Percentiles rank a stretch among this genome's conserved stretches.
Evolutionary conservation across 1,140 invertebrate genomes (phyloP).

Genomic region (Drosophila sturtevanti): DNA sequence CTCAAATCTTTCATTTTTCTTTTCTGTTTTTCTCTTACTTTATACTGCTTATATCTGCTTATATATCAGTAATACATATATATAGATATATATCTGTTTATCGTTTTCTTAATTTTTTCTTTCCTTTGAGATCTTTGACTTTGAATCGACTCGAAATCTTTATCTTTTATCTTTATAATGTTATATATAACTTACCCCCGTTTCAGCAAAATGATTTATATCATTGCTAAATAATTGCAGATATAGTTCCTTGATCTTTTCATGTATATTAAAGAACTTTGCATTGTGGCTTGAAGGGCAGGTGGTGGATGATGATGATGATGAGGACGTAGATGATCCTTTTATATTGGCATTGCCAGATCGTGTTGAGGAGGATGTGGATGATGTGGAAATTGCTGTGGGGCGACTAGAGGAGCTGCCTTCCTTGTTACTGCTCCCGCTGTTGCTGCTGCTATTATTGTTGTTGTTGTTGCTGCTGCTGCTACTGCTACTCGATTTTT

Average conservation of each 20-base stretch:
- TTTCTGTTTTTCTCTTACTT: too few relatives aligned
- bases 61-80: too few relatives aligned
- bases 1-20: too few relatives aligned
- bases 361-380: slow-evolving; percentile 46
- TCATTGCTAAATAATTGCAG: slow-evolving; percentile 75
- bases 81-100: too few relatives aligned
- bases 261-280: slow-evolving; percentile 85
- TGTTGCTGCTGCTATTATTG: background rate
- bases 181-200: slow-evolving; percentile 66
- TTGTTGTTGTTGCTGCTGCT: slow-evolving; percentile 19
- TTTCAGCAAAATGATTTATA: slow-evolving; percentile 72
- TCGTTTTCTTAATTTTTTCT: too few relatives aligned
- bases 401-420: slow-evolving; percentile 69
- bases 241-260: slow-evolving; percentile 85
- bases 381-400: slow-evolving; percentile 56
- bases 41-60: too few relatives aligned
- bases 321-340: slow-evolving; percentile 12
- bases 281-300: slow-evolving; percentile 37
- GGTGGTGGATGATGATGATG: slow-evolving; percentile 16
- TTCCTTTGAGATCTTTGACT: too few relatives aligned
- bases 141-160: too few relatives aligned
- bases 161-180: background rate
- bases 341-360: slow-evolving; percentile 37
- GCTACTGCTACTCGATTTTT: slow-evolving; percentile 67
- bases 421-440: slow-evolving; percentile 47